phyloP scores from a whole-genome alignment of 2,113 vertebrate genomes.

The Mirounga angustirostris region DNA sequence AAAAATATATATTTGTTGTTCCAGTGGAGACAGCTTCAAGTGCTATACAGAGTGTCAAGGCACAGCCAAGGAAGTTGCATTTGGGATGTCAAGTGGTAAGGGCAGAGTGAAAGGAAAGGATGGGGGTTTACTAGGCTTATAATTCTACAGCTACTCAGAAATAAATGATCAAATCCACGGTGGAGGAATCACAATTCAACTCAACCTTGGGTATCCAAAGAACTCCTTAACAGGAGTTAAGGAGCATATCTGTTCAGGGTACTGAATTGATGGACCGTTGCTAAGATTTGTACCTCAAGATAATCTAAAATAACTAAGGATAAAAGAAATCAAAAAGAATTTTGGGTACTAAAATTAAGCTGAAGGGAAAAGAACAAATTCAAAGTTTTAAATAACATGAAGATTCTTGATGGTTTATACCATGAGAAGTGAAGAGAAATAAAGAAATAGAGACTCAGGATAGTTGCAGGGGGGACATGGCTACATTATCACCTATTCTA shows the following conservation, averaged over 20 bases:
- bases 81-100: background rate
- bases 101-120: rapidly evolving
- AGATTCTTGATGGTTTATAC: background rate
- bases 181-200: background rate
- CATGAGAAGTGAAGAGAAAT: background rate
- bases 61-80: background rate
- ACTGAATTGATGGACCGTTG: background rate
- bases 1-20: background rate
- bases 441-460: background rate
- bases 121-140: background rate
- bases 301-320: background rate
- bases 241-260: background rate
- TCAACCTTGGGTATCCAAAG: too few species aligned
- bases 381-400: background rate
- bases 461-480: rapidly evolving
- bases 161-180: background rate
- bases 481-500: background rate
- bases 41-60: background rate
- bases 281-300: background rate
- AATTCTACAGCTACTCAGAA: background rate
- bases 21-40: background rate
- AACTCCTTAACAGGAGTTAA: background rate
- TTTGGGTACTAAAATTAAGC: background rate
- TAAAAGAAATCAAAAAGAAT: background rate
- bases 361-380: background rate